Evolutionary conservation across 1,140 invertebrate genomes (phyloP).

Genomic region (Eufriesea mexicana): DNA sequence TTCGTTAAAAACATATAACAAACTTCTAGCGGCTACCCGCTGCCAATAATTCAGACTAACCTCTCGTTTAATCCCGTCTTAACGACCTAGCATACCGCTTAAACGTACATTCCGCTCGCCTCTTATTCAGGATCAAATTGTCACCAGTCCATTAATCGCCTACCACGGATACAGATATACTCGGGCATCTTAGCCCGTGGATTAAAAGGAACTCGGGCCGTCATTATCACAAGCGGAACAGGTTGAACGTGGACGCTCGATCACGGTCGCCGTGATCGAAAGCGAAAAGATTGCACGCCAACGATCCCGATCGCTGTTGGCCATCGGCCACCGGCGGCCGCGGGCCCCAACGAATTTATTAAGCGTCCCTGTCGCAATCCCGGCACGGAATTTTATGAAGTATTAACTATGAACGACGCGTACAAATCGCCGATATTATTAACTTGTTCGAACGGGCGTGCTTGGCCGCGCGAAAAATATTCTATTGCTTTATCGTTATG

Average conservation of each 20-base stretch:
- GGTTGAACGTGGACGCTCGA: too few species aligned
- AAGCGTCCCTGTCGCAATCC: slow-evolving; percentile 23
- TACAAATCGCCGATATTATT: slow-evolving; percentile 40
- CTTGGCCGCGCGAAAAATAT: slow-evolving; percentile 1
- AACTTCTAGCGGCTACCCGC: too few species aligned
- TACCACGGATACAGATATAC: too few species aligned
- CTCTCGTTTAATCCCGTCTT: not conserved
- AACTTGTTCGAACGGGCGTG: slow-evolving; percentile 9
- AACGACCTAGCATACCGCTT: not conserved
- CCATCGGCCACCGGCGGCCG: not conserved
- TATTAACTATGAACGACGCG: slow-evolving; percentile 32
- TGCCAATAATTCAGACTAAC: not conserved
- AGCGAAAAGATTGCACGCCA: not conserved
- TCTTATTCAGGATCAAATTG: slow-evolving; percentile 1
- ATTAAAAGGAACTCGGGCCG: not conserved
- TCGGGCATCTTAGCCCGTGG: not conserved
- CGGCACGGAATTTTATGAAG: slow-evolving; percentile 30
- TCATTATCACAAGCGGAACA: not conserved
- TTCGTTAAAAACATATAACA: not conserved
- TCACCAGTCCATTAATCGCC: not conserved
- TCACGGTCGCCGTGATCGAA: not conserved
- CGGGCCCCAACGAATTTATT: slow-evolving; percentile 28
- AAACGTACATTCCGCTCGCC: not conserved
- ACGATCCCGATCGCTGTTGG: not conserved
- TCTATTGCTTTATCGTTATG: slow-evolving; percentile 45